These are phyloP conservation scores for Lepidurus packardi DNA, from an alignment of 1,140 invertebrate species.

Conservation along the genomic window DNA sequence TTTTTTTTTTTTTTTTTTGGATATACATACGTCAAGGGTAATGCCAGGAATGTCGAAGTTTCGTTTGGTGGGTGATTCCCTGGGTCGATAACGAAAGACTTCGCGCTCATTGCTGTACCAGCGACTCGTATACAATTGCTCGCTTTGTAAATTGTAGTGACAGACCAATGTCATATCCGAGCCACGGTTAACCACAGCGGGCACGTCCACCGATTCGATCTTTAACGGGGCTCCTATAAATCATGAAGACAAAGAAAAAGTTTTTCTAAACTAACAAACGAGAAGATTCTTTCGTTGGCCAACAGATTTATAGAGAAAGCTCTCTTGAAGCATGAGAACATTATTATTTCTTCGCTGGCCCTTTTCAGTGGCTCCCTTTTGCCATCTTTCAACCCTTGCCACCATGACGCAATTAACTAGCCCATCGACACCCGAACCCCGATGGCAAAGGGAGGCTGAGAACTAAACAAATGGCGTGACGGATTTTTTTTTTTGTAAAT, in stretches of 20 bases:
- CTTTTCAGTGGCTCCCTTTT: background rate
- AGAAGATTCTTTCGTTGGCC: background rate
- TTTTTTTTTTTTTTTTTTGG: background rate
- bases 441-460: background rate
- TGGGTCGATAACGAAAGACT: conserved; percentile 1
- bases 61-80: background rate
- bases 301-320: too few relatives aligned
- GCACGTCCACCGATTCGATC: background rate
- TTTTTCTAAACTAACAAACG: background rate
- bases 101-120: conserved; percentile 7
- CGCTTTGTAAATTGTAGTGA: background rate
- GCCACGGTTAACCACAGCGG: background rate
- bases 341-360: background rate
- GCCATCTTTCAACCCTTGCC: background rate
- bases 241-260: background rate
- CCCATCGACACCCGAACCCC: background rate
- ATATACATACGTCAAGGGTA: background rate
- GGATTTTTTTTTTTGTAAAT: background rate
- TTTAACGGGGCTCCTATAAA: background rate
- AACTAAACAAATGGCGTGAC: background rate
- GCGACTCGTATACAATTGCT: background rate
- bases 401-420: background rate
- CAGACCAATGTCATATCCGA: background rate
- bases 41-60: conserved; percentile 13
- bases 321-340: background rate